phyloP scores from a whole-genome alignment of 2,888 invertebrate genomes.

The Blastobasis adustella region DNA sequence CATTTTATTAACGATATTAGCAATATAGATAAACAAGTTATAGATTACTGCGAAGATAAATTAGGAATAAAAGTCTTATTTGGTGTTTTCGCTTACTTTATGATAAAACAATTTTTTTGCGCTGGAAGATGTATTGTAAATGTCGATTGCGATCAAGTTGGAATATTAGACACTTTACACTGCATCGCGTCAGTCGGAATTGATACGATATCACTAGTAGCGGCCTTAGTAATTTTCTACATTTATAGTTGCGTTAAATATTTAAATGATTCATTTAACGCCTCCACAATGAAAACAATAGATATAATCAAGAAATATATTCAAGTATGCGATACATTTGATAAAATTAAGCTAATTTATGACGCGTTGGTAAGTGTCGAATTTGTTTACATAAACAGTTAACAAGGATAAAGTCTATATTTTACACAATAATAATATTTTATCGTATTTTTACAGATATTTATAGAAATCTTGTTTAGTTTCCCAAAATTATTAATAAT shows the following conservation, averaged over 20 bases:
- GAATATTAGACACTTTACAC: background rate
- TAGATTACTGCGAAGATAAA: background rate
- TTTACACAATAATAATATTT: background rate
- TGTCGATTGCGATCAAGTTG: background rate
- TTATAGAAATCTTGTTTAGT: background rate
- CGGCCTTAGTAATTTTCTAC: background rate
- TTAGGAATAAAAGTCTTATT: too few species aligned
- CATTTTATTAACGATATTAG: background rate
- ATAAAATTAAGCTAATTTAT: constrained; percentile 3
- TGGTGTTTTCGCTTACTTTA: background rate
- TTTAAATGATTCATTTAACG: background rate
- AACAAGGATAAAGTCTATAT: background rate
- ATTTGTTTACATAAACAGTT: background rate
- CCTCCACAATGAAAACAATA: background rate
- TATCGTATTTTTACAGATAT: background rate
- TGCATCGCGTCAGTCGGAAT: background rate
- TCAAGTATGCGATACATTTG: background rate
- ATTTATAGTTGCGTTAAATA: background rate
- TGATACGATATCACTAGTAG: background rate
- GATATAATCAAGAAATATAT: background rate
- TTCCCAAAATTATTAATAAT: background rate
- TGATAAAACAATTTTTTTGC: background rate
- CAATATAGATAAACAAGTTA: background rate
- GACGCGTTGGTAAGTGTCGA: background rate
- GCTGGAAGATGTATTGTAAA: background rate